Evolutionary conservation across 64 coral and sea anemone species (phyloP).

Genomic region (Stichodactyla helianthus): DNA sequence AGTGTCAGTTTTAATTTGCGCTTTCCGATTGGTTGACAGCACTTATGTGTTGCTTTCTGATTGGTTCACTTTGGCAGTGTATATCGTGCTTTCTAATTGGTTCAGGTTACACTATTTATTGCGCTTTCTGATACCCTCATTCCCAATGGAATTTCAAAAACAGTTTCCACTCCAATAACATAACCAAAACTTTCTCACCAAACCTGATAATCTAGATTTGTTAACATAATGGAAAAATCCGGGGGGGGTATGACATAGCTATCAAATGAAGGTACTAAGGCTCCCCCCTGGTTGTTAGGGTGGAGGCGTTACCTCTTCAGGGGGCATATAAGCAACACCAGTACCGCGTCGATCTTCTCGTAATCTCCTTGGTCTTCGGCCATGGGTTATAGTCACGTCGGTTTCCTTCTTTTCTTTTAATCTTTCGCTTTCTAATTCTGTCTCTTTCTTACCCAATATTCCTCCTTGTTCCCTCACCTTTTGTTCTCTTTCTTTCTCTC

Average conservation of each 20-base stretch:
- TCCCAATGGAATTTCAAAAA: no score
- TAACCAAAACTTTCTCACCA: neutral
- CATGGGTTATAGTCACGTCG: constrained; percentile 14
- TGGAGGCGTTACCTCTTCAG: constrained; percentile 47
- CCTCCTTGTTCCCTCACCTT: constrained; percentile 14
- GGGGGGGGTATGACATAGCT: neutral
- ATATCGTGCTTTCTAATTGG: no score
- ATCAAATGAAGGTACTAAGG: neutral
- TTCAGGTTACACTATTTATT: no score
- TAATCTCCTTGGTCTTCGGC: constrained; percentile 50
- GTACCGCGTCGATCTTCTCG: constrained; percentile 85
- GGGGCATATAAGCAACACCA: constrained; percentile 74
- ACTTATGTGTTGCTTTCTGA: no score
- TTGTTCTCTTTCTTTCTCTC: constrained; percentile 29
- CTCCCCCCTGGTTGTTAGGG: neutral
- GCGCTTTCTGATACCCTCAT: no score
- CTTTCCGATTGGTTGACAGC: no score
- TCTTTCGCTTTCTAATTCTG: constrained; percentile 47
- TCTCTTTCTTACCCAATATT: neutral
- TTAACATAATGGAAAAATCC: neutral
- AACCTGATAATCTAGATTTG: neutral
- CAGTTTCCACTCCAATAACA: no score
- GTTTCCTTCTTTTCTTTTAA: constrained; percentile 8
- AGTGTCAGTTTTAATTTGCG: no score
- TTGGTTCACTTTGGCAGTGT: no score